Evolutionary conservation across 2,797 vertebrate genomes (phyloP).

Genomic region (Coracias cyanogaster): DNA sequence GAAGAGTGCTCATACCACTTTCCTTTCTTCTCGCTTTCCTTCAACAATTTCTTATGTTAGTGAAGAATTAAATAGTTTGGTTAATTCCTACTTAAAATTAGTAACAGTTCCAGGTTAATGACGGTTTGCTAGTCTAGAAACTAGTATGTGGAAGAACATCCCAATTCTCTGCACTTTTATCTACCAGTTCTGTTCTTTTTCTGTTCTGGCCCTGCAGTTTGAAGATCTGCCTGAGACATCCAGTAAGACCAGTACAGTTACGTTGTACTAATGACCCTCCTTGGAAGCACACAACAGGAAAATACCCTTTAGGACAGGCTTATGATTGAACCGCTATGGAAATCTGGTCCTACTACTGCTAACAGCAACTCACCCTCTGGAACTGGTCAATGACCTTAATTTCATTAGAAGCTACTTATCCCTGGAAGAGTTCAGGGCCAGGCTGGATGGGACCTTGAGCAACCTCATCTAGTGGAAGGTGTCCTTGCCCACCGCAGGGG

Average conservation of each 20-base stretch:
- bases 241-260: not conserved
- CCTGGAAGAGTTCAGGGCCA: not conserved
- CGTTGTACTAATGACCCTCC: not conserved
- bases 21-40: not conserved
- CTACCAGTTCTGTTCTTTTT: not conserved
- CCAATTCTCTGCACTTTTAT: not conserved
- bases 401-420: not conserved
- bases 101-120: not conserved
- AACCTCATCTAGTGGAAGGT: not conserved
- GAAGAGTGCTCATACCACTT: not conserved
- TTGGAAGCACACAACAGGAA: not conserved
- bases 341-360: not conserved
- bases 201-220: not conserved
- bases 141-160: not conserved
- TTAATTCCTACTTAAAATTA: not conserved
- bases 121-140: not conserved
- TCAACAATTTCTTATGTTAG: not conserved
- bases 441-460: not conserved
- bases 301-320: not conserved
- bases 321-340: not conserved
- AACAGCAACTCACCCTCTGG: not conserved
- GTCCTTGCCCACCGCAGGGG: not conserved
- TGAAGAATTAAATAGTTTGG: not conserved
- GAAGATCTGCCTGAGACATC: not conserved
- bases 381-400: not conserved